phyloP scores from a whole-genome alignment of 2,113 vertebrate genomes.

The Pachycephala philippinensis region DNA sequence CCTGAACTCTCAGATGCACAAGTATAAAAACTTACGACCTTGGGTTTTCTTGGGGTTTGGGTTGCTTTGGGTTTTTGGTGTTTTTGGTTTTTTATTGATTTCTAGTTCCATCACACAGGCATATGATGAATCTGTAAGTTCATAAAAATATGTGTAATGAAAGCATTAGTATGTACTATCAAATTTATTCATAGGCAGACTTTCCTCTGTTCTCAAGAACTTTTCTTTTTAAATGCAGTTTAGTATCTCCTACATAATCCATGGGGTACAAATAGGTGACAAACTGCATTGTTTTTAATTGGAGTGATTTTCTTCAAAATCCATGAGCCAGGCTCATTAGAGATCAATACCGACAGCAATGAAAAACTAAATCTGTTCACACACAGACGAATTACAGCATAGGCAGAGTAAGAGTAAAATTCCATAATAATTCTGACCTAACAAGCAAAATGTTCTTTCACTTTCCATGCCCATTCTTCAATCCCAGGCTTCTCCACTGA shows the following conservation, averaged over 20 bases:
- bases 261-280: neutral
- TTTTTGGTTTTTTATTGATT: neutral
- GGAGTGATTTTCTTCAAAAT: conserved; percentile 27
- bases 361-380: neutral
- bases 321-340: conserved; percentile 15
- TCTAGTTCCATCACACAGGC: neutral
- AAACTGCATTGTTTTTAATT: neutral
- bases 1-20: neutral
- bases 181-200: neutral
- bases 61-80: neutral
- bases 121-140: neutral
- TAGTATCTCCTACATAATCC: neutral
- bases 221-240: neutral
- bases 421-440: conserved; percentile 35
- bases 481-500: neutral
- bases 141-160: neutral
- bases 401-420: neutral
- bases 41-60: neutral
- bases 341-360: conserved; percentile 28
- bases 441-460: conserved; percentile 33
- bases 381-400: neutral
- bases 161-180: neutral
- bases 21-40: neutral
- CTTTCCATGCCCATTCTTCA: conserved; percentile 36
- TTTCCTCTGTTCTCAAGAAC: neutral